Evolutionary conservation across 2,888 invertebrate genomes (phyloP), one percentile per base, ranked within the genome.

Genomic region (Standfussiana lucernea): DNA sequence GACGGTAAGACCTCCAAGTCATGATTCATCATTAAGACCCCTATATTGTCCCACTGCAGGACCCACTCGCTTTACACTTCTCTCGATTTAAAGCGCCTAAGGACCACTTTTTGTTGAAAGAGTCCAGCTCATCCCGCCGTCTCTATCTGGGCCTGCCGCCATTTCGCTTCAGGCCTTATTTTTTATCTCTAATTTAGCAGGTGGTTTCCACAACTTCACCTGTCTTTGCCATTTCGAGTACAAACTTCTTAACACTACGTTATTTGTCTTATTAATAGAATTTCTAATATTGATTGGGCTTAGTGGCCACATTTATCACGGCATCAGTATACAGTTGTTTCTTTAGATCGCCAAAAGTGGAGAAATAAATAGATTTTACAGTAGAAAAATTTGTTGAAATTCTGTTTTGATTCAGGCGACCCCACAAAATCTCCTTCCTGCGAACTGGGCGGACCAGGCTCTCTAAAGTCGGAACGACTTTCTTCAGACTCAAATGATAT

Each of bases 401-500:
- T 2, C 0, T 0, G 10, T 59, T 80, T 47, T 68, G 6, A 64
- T 77, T 32, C 91, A 97, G 97, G 97, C 91, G 97, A 97, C 89
- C 97, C 97, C 67, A 97, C 96, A 83, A 97, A 97, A 90, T 97
- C 97, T 7, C 97, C 97, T 53, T 93, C 95, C 59, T 97, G 96
- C 83, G 97, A 97, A 79, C 91, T 97, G 45, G 97, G 96, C 28
- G 97, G 96, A 2, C 97, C 97, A 2, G 97, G 97, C 2, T 97
- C 97, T 24, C 89, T 97, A 76, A 97, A 97, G 86, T 97, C 97
- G 3, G 97, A 97, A 86, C 93, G 97, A 37, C 93, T 97, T 4
- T 97, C 97, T 2, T 97, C 97, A 70, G 97, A 97, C 90, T 97
- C 97, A 24, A 97, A 97, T 82, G 97, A 97, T 83, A 96, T 97